phyloP scores from a whole-genome alignment of 2,888 invertebrate genomes.

The Tillus elongatus region DNA sequence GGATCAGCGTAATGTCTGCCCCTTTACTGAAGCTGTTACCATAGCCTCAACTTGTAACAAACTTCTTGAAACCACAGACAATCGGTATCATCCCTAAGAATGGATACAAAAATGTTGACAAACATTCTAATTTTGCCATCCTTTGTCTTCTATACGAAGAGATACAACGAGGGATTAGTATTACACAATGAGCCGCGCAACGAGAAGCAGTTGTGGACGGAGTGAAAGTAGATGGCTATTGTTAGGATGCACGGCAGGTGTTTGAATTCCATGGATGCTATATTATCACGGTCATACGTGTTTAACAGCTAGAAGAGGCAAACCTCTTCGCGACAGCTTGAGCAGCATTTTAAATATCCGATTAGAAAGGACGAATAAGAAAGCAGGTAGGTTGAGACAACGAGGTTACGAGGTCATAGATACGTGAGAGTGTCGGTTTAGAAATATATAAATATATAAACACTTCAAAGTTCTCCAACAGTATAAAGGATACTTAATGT shows the following conservation, averaged over 20 bases:
- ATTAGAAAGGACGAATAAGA: too few relatives aligned
- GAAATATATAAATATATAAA: too few relatives aligned
- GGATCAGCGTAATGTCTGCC: constrained; percentile 3
- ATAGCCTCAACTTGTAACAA: constrained; percentile 8
- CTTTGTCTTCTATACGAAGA: constrained; percentile 11
- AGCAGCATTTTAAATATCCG: too few relatives aligned
- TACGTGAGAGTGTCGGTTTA: too few relatives aligned
- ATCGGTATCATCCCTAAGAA: constrained; percentile 21
- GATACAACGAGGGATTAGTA: constrained; percentile 8
- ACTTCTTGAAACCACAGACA: constrained; percentile 19
- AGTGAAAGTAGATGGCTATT: constrained; percentile 2
- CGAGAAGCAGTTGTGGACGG: constrained; percentile 9
- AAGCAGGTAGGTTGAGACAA: too few relatives aligned
- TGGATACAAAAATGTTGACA: constrained; percentile 22
- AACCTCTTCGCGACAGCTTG: not conserved
- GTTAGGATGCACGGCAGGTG: constrained; percentile 3
- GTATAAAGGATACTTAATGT: too few relatives aligned
- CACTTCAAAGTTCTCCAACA: too few relatives aligned
- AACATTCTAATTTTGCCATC: constrained; percentile 19
- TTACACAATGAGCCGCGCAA: constrained; percentile 10
- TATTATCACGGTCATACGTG: constrained; percentile 2
- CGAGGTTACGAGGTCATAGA: too few relatives aligned
- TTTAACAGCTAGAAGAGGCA: not conserved
- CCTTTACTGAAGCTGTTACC: not conserved
- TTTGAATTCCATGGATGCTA: constrained; percentile 10